Conservation (phyloP, 2,888 invertebrate genomes). For the Acleris laterana region DNA sequence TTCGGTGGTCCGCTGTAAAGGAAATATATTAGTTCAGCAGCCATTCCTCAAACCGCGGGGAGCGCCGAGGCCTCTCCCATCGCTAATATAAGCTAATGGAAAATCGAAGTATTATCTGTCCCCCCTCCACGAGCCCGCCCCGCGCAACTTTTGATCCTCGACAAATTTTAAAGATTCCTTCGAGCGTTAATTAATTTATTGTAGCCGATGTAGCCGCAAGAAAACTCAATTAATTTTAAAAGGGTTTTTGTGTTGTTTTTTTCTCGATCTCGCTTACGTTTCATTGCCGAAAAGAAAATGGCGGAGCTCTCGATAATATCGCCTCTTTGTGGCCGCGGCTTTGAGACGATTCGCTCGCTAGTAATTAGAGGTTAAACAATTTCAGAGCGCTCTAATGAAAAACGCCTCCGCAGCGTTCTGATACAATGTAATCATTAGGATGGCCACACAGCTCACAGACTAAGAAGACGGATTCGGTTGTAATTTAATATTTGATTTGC, state of each 20-base stretch:
- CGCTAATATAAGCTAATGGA: conserved; percentile 82
- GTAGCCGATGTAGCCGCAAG: conserved; percentile 82
- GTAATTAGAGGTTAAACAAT: conserved; percentile 80
- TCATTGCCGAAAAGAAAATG: conserved; percentile 65
- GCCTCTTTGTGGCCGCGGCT: conserved; percentile 68
- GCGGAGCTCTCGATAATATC: conserved; percentile 69
- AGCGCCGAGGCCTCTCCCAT: conserved; percentile 70
- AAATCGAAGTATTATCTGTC: conserved; percentile 82
- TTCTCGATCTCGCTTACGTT: conserved; percentile 67
- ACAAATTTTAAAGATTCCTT: conserved; percentile 83
- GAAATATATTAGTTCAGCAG: conserved; percentile 77
- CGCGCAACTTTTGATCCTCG: conserved; percentile 80
- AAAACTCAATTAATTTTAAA: conserved; percentile 85
- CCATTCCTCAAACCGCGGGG: conserved; percentile 65
- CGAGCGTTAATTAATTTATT: conserved; percentile 84
- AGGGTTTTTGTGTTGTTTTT: conserved; percentile 84
- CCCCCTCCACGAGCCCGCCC: conserved; percentile 51
- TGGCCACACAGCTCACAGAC: conserved; percentile 5
- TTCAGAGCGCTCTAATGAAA: conserved; percentile 49
- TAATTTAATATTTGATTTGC: conserved; percentile 35
- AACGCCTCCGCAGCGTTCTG: conserved; percentile 38
- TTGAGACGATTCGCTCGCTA: conserved; percentile 64
- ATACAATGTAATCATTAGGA: conserved; percentile 25
- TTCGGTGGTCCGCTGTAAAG: conserved; percentile 75
- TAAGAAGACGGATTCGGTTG: conserved; percentile 14